phyloP scores from a whole-genome alignment of 2,888 invertebrate genomes.

The Margaritifera margaritifera region DNA sequence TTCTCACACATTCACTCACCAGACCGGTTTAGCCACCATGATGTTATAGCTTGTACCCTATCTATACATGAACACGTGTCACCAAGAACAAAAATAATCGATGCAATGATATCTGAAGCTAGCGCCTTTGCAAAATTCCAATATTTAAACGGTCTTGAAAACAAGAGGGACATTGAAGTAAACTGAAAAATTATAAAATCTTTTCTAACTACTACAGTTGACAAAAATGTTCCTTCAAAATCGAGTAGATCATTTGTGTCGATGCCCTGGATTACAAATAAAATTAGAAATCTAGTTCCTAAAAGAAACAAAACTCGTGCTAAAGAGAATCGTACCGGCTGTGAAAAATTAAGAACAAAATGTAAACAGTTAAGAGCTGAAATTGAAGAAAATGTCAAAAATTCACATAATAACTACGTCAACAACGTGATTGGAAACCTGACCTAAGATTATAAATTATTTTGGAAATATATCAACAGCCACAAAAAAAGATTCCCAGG shows the following conservation, averaged over 20 bases:
- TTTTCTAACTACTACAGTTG: neutral
- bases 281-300: neutral
- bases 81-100: too few species aligned
- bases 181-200: slow-evolving; percentile 5
- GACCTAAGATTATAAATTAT: neutral
- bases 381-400: neutral
- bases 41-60: too few species aligned
- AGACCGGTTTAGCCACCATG: too few species aligned
- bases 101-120: too few species aligned
- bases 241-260: neutral
- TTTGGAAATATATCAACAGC: slow-evolving; percentile 3
- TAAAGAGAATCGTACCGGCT: neutral
- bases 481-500: neutral
- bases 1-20: too few species aligned
- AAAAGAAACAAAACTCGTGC: neutral
- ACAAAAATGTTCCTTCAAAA: slow-evolving; percentile 4
- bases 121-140: too few species aligned
- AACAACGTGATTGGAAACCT: slow-evolving; percentile 1
- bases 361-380: neutral
- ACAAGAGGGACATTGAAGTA: slow-evolving; percentile 1
- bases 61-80: too few species aligned
- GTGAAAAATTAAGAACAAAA: neutral
- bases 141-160: too few species aligned
- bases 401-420: neutral
- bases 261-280: slow-evolving; percentile 3